Evolutionary conservation across 1,140 invertebrate genomes (phyloP).

Genomic region (Berghia stephanieae): DNA sequence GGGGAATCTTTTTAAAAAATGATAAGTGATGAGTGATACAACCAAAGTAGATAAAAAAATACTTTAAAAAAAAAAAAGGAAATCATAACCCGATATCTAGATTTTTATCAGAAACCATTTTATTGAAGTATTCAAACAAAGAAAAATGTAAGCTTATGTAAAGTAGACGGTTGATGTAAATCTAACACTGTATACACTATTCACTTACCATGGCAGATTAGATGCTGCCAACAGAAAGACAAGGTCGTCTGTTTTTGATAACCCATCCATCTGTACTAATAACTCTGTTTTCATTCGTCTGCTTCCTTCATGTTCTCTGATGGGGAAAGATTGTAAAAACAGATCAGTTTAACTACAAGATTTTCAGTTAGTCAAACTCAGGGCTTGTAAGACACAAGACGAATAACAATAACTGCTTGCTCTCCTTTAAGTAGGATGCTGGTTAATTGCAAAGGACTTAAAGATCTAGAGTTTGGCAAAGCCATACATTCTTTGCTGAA

Average conservation of each 20-base stretch:
- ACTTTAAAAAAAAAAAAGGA: not conserved
- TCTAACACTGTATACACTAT: not conserved
- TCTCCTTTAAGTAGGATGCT: too few relatives aligned
- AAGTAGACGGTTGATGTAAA: not conserved
- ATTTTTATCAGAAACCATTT: too few relatives aligned
- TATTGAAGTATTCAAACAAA: not conserved
- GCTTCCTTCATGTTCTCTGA: slow-evolving; percentile 71
- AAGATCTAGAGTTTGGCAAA: too few relatives aligned
- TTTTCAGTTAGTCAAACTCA: too few relatives aligned
- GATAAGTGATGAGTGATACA: not conserved
- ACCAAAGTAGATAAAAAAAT: not conserved
- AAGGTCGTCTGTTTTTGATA: slow-evolving; percentile 71
- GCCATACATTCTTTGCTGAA: too few relatives aligned
- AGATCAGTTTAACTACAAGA: too few relatives aligned
- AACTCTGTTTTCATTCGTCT: slow-evolving; percentile 75
- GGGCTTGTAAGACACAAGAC: too few relatives aligned
- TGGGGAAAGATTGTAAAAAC: too few relatives aligned
- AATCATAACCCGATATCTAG: too few relatives aligned
- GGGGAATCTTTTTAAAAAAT: slow-evolving; percentile 5
- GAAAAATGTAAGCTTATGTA: not conserved
- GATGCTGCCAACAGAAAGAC: slow-evolving; percentile 89
- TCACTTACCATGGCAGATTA: slow-evolving; percentile 85
- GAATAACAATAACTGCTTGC: too few relatives aligned
- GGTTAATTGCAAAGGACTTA: too few relatives aligned
- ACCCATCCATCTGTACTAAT: slow-evolving; percentile 81